Evolutionary conservation across 2,113 vertebrate genomes (phyloP), one percentile per base, ranked within the genome.

Genomic region (Dinomys branickii): DNA sequence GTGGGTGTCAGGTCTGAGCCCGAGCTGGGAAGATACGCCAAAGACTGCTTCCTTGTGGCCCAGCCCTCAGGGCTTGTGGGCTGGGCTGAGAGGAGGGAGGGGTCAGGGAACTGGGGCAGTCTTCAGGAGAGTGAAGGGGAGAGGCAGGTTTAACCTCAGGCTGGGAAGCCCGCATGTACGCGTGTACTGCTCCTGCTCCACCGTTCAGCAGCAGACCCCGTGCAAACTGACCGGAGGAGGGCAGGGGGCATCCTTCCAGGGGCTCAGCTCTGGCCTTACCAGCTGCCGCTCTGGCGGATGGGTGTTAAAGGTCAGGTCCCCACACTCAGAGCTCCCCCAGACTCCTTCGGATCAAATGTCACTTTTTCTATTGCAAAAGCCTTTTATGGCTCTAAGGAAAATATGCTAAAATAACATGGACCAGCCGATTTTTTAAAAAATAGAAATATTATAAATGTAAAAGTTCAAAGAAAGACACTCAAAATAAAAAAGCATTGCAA

Each of bases 1-100:
- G 80, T 88, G 96, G 94, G 91, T 97, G 97, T 95, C 91, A 77
- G 93, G 85, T 96, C 95, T 95, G 95, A 94, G 97, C 24, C 13
- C 92, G 93, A 88, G 80, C 81, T 97, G 63, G 67, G 88, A 75
- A 87, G 69, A 89, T 95, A 73, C 54, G 77, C 94, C 88, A 61
- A n/a, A n/a, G n/a, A 94, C 92, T 88, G 78, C 58, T 94, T 93
- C 94, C 85, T 63, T 78, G n/a, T 47, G 63, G 63, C 83, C 63
- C 38, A 41, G 92, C 44, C n/a, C 71, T n/a, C 4, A 5, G 19
- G 87, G 75, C 86, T 94, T 63, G 69, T 67, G 61, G 81, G 44
- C 61, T 7, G 13, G 9, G 41, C 47, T 61, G 87, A 85, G 54
- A 85, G 65, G n/a, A 88, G 59, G 56, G 56, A 73, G 50, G 65